Evolutionary conservation across 2,888 invertebrate genomes (phyloP).

Genomic region (Cinara cedri): DNA sequence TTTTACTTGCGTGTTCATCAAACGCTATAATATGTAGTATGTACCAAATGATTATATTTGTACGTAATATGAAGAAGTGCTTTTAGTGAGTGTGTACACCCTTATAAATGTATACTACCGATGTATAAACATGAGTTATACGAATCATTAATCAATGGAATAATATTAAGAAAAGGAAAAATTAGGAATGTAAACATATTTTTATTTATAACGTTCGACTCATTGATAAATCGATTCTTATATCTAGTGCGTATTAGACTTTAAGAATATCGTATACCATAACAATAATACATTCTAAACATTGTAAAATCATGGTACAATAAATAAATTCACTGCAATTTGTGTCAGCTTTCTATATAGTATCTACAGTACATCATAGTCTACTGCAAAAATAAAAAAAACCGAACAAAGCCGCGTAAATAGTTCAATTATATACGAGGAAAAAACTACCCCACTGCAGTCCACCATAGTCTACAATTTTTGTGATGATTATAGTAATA

Average conservation of each 20-base stretch:
- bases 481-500: too few relatives aligned
- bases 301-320: too few relatives aligned
- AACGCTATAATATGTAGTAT: too few relatives aligned
- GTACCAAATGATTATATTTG: too few relatives aligned
- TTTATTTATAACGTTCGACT: not conserved
- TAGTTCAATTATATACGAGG: too few relatives aligned
- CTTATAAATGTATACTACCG: not conserved
- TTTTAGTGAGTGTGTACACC: not conserved
- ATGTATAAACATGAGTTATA: not conserved
- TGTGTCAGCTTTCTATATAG: not conserved
- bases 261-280: not conserved
- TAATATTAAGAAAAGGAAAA: not conserved
- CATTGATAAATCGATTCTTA: slow-evolving; percentile 11
- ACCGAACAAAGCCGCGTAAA: too few relatives aligned
- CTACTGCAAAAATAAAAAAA: too few relatives aligned
- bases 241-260: not conserved
- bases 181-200: not conserved
- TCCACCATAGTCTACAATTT: too few relatives aligned
- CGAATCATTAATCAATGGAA: slow-evolving; percentile 23
- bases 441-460: too few relatives aligned
- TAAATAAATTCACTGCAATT: not conserved
- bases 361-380: too few relatives aligned
- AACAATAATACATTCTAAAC: too few relatives aligned
- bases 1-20: too few relatives aligned
- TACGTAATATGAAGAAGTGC: not conserved